phyloP scores from a whole-genome alignment of 2,113 vertebrate genomes.

The Gracilinanus agilis region DNA sequence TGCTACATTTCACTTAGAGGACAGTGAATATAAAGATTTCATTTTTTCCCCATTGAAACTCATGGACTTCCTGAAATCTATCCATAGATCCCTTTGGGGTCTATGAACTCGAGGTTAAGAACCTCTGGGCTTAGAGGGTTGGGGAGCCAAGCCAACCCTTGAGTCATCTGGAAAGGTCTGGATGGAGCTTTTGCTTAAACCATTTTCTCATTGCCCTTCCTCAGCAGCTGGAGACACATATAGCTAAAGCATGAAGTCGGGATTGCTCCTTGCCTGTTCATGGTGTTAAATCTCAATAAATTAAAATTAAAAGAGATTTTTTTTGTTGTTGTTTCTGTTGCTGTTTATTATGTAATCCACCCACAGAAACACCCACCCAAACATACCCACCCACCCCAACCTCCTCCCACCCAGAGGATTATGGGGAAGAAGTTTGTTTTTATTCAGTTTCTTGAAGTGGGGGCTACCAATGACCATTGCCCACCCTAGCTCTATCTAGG shows the following conservation, averaged over 20 bases:
- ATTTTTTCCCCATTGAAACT: background rate
- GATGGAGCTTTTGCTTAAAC: constrained; percentile 57
- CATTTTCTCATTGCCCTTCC: constrained; percentile 17
- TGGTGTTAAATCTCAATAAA: constrained; percentile 59
- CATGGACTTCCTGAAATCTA: background rate
- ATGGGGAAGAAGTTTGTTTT: constrained; percentile 8
- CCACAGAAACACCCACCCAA: background rate
- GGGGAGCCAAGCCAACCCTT: background rate
- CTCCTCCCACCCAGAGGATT: background rate
- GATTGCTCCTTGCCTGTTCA: constrained; percentile 54
- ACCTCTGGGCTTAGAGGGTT: background rate
- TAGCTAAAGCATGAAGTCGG: constrained; percentile 44
- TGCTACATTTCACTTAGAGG: background rate
- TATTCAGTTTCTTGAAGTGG: background rate
- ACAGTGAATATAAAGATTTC: background rate
- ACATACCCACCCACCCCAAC: background rate
- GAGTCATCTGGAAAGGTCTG: constrained; percentile 52
- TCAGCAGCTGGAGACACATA: background rate
- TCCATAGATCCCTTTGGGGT: constrained; percentile 3
- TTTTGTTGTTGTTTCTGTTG: background rate
- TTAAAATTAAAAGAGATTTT: constrained; percentile 48
- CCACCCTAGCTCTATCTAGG: background rate
- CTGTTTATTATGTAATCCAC: background rate
- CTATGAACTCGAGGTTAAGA: background rate
- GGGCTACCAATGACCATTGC: background rate